Conservation (phyloP, 2,113 vertebrate species). For the human (Homo sapiens) region DNA sequence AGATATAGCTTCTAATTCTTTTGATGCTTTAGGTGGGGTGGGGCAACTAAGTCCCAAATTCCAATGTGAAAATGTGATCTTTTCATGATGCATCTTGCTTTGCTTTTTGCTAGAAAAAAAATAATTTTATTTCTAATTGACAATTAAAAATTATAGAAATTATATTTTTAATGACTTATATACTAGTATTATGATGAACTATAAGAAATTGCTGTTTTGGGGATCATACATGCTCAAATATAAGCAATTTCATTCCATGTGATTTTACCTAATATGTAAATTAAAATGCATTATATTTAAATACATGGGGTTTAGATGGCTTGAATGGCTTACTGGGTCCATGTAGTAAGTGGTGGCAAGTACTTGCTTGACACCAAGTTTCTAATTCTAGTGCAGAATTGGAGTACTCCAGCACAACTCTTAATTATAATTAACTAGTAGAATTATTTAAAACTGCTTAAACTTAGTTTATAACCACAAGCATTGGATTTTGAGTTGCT, state of each 20-base stretch:
- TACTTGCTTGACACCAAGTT: neutral
- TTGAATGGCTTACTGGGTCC: neutral
- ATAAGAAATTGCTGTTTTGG: neutral
- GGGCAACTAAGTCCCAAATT: neutral
- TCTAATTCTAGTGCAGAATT: neutral
- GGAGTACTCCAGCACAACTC: neutral
- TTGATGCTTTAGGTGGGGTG: neutral
- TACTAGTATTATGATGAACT: neutral
- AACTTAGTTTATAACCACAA: slow-evolving; percentile 23
- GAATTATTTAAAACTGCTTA: slow-evolving; percentile 30
- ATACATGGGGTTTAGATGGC: neutral
- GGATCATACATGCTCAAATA: neutral
- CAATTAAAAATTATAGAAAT: neutral
- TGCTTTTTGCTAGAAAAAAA: neutral
- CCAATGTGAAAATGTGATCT: neutral
- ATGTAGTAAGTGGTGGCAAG: neutral
- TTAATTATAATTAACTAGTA: slow-evolving; percentile 14
- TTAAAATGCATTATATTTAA: neutral
- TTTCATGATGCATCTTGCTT: neutral
- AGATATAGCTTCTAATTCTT: neutral
- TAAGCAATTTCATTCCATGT: neutral
- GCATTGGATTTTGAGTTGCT: neutral
- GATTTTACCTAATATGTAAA: neutral
- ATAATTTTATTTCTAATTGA: neutral
- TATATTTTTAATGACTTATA: neutral